A percentile compares a stretch with the other conserved stretches of the same genome.
These are phyloP conservation scores for Batillaria attramentaria DNA, from an alignment of 1,140 invertebrate species.

Conservation along the genomic window DNA sequence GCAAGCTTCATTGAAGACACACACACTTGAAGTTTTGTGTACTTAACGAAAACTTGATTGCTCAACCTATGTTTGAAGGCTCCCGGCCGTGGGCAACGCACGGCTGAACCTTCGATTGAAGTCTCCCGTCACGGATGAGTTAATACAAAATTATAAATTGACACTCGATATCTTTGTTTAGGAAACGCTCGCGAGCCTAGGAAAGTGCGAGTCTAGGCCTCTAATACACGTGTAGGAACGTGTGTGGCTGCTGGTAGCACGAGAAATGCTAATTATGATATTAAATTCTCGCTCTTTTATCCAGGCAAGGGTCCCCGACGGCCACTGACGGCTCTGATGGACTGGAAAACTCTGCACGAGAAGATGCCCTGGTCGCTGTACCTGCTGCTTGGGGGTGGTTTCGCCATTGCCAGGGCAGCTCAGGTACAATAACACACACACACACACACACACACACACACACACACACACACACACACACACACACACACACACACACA, in stretches of 20 bases:
- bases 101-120: no score
- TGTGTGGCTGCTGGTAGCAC: no score
- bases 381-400: slow-evolving; percentile 81
- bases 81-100: no score
- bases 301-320: neutral
- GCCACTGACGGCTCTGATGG: slow-evolving; percentile 43
- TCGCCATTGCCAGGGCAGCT: slow-evolving; percentile 80
- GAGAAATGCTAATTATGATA: neutral
- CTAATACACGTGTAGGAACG: neutral
- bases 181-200: neutral
- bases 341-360: slow-evolving; percentile 69
- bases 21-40: no score
- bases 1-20: no score
- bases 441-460: slow-evolving; percentile 1
- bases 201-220: neutral
- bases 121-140: no score
- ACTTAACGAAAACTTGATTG: no score
- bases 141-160: no score
- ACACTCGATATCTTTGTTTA: neutral
- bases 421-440: slow-evolving; percentile 26
- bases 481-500: no score
- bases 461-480: neutral
- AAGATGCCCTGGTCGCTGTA: slow-evolving; percentile 74
- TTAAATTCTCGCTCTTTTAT: neutral
- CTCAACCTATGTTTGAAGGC: no score